Evolutionary conservation across 2,797 vertebrate genomes (phyloP).

Genomic region (Carduelis carduelis): DNA sequence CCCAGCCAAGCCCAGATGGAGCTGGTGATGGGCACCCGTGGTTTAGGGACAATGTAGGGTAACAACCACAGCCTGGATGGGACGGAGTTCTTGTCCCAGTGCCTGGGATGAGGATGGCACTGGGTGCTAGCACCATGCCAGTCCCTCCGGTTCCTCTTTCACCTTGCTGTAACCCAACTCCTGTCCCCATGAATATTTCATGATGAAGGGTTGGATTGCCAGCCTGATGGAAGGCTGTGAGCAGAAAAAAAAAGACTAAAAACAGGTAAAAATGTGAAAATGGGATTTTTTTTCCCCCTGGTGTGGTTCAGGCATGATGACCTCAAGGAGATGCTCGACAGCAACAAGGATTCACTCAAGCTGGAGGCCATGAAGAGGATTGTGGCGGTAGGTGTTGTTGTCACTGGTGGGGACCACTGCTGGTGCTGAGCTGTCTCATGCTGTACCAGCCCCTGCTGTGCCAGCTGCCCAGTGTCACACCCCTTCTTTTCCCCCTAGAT

Average conservation of each 20-base stretch:
- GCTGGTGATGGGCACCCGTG: fast-evolving
- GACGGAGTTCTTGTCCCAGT: not conserved
- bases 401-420: fast-evolving
- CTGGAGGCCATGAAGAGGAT: constrained; percentile 99
- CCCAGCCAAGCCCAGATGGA: not conserved
- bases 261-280: not conserved
- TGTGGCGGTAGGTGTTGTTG: constrained; percentile 85
- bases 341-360: constrained; percentile 98
- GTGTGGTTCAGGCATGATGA: constrained; percentile 86
- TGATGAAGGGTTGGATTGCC: not conserved
- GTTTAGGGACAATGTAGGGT: not conserved
- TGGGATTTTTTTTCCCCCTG: not conserved
- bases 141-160: constrained; percentile 28
- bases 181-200: constrained; percentile 64
- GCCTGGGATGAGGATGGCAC: not conserved
- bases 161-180: constrained; percentile 32
- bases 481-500: constrained; percentile 76
- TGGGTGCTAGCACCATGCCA: not conserved
- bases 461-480: fast-evolving
- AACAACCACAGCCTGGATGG: not conserved
- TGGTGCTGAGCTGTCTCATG: fast-evolving
- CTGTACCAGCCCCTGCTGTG: not conserved
- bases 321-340: constrained; percentile 98
- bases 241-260: not conserved
- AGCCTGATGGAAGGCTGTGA: not conserved